Conservation (phyloP, 1,140 invertebrate species). For the Drosophila lacteicornis region DNA sequence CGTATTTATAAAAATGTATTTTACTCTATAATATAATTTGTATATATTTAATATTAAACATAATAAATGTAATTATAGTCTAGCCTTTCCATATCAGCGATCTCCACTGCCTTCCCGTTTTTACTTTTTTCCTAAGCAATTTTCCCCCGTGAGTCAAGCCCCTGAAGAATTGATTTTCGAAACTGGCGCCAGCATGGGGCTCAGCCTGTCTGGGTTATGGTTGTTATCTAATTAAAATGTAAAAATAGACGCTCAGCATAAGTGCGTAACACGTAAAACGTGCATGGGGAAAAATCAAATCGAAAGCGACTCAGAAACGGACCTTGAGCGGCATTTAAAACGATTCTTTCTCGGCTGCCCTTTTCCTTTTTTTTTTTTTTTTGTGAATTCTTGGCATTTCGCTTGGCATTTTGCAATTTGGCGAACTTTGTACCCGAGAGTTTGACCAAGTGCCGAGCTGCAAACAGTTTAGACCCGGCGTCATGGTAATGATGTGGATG, state of each 20-base stretch:
- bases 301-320: constrained; percentile 29
- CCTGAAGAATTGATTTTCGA: constrained; percentile 10
- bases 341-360: constrained; percentile 39
- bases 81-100: too few species aligned
- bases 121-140: neutral
- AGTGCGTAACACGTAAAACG: constrained; percentile 40
- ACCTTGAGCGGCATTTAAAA: constrained; percentile 70
- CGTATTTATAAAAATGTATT: too few species aligned
- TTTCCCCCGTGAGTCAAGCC: constrained; percentile 27
- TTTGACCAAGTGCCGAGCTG: constrained; percentile 52
- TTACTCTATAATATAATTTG: too few species aligned
- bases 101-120: neutral
- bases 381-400: constrained; percentile 7
- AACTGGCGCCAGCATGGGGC: constrained; percentile 15
- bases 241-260: constrained; percentile 52
- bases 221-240: constrained; percentile 70
- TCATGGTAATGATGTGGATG: constrained; percentile 56
- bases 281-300: constrained; percentile 49
- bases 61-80: too few species aligned
- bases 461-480: constrained; percentile 41
- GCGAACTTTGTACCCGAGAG: constrained; percentile 65
- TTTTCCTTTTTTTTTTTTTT: constrained; percentile 7
- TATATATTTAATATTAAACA: too few species aligned
- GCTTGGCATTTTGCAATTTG: constrained; percentile 40
- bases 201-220: constrained; percentile 50